Percentiles rank a stretch among this genome's conserved stretches.
Evolutionary conservation across 2,797 vertebrate genomes (phyloP).

Genomic region (Dipus sagitta): DNA sequence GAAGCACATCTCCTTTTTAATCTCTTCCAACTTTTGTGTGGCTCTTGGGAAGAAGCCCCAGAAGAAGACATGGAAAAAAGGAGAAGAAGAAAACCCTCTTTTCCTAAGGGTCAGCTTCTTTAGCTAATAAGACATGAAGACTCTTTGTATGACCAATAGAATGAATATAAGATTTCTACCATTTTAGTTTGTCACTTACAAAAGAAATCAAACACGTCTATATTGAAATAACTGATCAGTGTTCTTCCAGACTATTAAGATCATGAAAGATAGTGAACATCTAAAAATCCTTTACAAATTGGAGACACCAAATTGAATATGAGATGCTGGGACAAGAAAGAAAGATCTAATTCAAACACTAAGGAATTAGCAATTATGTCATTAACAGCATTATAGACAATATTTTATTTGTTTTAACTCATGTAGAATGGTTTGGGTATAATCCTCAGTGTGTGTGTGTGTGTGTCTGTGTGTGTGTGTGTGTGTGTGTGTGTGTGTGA

Average conservation of each 20-base stretch:
- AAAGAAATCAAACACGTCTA: slow-evolving; percentile 46
- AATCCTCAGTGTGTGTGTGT: too few relatives aligned
- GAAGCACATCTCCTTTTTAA: slow-evolving; percentile 38
- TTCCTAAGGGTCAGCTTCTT: neutral
- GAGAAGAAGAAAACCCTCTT: neutral
- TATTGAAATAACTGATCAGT: slow-evolving; percentile 14
- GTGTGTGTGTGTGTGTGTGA: too few relatives aligned
- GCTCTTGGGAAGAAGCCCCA: neutral
- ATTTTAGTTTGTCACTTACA: slow-evolving; percentile 30
- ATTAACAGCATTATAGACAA: neutral
- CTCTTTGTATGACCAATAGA: neutral
- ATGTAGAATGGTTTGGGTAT: neutral
- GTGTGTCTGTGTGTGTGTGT: too few relatives aligned
- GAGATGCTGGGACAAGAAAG: neutral
- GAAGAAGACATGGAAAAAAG: too few relatives aligned
- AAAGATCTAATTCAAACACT: neutral
- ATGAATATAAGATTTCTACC: neutral
- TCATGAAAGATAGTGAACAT: neutral
- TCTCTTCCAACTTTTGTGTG: slow-evolving; percentile 45
- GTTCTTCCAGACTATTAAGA: neutral
- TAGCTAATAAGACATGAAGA: neutral
- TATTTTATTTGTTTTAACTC: neutral
- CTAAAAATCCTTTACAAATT: neutral
- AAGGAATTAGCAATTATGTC: neutral
- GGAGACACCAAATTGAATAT: neutral